These are phyloP conservation scores for Synergus gifuensis DNA, from an alignment of 2,888 invertebrate genomes.

Conservation along the genomic window DNA sequence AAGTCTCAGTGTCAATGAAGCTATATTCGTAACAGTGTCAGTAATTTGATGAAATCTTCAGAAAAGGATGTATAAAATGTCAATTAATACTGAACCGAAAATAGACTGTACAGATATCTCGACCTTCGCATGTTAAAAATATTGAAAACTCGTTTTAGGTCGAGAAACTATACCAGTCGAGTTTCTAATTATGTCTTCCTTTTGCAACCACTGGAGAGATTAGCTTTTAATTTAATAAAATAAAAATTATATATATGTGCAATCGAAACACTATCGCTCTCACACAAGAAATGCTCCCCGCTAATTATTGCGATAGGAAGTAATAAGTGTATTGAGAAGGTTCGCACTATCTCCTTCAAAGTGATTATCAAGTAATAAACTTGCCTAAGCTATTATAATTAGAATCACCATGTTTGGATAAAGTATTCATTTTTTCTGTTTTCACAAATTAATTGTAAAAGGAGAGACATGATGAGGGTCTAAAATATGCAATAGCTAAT, in stretches of 20 bases:
- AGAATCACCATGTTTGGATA: background rate
- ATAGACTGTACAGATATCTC: background rate
- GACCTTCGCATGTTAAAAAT: constrained; percentile 35
- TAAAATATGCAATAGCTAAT: too few relatives aligned
- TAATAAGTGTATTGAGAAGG: background rate
- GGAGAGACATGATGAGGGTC: background rate
- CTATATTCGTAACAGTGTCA: background rate
- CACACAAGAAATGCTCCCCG: background rate
- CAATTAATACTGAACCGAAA: background rate
- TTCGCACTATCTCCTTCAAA: background rate
- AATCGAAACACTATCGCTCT: background rate
- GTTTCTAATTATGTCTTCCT: constrained; percentile 37
- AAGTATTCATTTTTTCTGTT: background rate
- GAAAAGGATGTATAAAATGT: background rate
- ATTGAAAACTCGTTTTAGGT: constrained; percentile 24
- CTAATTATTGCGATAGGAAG: constrained; percentile 5
- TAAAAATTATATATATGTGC: background rate
- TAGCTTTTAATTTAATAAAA: constrained; percentile 3
- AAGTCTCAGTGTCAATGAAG: constrained; percentile 8
- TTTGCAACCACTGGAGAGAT: constrained; percentile 27
- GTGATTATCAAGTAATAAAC: background rate
- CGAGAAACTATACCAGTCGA: constrained; percentile 11
- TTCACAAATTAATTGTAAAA: background rate
- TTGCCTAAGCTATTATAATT: background rate
- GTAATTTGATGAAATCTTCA: background rate